These are phyloP conservation scores for Taenioides sp. DNA, from an alignment of 2,797 vertebrate species.

Conservation along the genomic window DNA sequence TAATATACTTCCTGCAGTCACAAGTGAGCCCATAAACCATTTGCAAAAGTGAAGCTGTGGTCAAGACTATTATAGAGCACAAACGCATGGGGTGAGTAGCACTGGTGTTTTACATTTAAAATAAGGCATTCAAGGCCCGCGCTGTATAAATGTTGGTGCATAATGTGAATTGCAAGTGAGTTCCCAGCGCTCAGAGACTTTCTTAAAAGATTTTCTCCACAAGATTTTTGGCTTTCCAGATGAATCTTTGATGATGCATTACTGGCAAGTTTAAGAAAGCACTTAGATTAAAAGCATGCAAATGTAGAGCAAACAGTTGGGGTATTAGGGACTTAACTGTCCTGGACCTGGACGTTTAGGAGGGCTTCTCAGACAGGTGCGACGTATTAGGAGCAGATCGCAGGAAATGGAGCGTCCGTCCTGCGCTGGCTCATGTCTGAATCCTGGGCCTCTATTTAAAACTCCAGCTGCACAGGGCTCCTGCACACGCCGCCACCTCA, in stretches of 20 bases:
- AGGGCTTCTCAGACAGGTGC: conserved; percentile 39
- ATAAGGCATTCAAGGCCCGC: conserved; percentile 29
- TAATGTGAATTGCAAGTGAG: conserved; percentile 42
- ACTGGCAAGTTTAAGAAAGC: conserved; percentile 43
- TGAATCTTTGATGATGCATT: conserved; percentile 59
- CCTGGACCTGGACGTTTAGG: conserved; percentile 12
- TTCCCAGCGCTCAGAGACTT: conserved; percentile 28
- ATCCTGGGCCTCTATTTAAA: conserved; percentile 36
- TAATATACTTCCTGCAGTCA: conserved; percentile 10
- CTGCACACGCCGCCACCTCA: conserved; percentile 49
- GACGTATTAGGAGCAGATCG: conserved; percentile 13
- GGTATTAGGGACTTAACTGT: conserved; percentile 35
- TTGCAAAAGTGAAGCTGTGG: conserved; percentile 13
- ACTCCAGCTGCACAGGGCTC: conserved; percentile 44
- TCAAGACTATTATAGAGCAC: conserved; percentile 21
- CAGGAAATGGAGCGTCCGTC: conserved; percentile 34
- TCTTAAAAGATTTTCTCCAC: conserved; percentile 32
- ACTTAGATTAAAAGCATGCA: conserved; percentile 56
- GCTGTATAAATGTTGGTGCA: conserved; percentile 25
- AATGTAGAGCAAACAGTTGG: conserved; percentile 37
- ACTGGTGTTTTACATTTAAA: conserved; percentile 34
- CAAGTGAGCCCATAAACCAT: conserved; percentile 1
- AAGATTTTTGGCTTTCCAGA: conserved; percentile 40
- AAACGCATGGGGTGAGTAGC: conserved; percentile 30
- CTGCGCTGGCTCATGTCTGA: conserved; percentile 34